Percentiles rank a stretch among this genome's conserved stretches.
Evolutionary conservation across 2,797 vertebrate genomes (phyloP).

Genomic region (Tragelaphus eurycerus): DNA sequence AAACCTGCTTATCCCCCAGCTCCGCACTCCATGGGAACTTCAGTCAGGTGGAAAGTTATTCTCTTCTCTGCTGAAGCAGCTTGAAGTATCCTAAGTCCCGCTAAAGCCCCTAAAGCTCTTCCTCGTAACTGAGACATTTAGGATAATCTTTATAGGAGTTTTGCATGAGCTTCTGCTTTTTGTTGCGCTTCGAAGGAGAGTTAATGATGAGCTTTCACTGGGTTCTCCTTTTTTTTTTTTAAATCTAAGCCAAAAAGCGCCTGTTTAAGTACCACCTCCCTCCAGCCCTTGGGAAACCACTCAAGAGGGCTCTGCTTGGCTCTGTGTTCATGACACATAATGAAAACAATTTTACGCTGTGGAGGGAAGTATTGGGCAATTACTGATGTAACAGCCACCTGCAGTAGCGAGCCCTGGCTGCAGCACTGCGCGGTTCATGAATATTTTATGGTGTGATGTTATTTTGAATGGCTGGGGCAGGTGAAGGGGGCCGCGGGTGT

Average conservation of each 20-base stretch:
- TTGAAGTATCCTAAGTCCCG: conserved; percentile 91
- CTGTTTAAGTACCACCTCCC: conserved; percentile 98
- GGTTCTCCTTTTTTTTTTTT: conserved; percentile 83
- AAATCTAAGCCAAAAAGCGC: conserved; percentile 90
- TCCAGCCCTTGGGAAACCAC: conserved; percentile 96
- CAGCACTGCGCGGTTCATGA: conserved; percentile 92
- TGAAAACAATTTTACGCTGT: conserved; percentile 99
- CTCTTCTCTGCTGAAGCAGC: conserved; percentile 92
- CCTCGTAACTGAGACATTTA: conserved; percentile 97
- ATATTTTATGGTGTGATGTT: conserved; percentile 99
- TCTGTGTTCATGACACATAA: conserved; percentile 99
- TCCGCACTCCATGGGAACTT: conserved; percentile 99
- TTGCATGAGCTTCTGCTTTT: conserved; percentile 93
- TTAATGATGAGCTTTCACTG: conserved; percentile 97
- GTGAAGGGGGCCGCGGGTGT: conserved; percentile 93
- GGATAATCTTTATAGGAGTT: conserved; percentile 92
- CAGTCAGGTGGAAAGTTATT: conserved; percentile 99
- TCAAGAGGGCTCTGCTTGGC: conserved; percentile 95
- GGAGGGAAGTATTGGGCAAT: conserved; percentile 98
- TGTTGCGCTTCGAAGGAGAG: conserved; percentile 91
- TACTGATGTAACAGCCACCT: conserved; percentile 99
- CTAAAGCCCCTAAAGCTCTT: conserved; percentile 89
- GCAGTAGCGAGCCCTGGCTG: conserved; percentile 92
- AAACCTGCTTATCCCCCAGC: conserved; percentile 99
- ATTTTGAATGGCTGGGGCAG: conserved; percentile 97